These are phyloP conservation scores for Pachydiplax longipennis DNA, from an alignment of 2,888 invertebrate species.

Conservation along the genomic window DNA sequence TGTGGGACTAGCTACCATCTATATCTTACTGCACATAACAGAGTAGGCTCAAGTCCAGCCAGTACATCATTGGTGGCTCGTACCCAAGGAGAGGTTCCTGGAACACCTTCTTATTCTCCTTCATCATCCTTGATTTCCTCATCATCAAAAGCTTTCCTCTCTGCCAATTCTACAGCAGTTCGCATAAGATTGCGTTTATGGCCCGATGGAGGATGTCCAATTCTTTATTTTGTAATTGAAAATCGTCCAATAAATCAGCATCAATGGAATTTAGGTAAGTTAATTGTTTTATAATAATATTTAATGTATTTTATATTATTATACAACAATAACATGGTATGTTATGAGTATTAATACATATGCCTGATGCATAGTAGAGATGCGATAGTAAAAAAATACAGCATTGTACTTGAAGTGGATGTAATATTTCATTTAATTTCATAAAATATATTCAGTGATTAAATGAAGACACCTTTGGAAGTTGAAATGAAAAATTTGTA, in stretches of 20 bases:
- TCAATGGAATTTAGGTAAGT: slow-evolving; percentile 72
- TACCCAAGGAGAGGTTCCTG: slow-evolving; percentile 76
- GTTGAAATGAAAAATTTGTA: no score
- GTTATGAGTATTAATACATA: not conserved
- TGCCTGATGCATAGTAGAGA: no score
- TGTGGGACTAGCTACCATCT: slow-evolving; percentile 79
- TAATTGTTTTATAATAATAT: not conserved
- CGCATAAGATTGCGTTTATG: slow-evolving; percentile 72
- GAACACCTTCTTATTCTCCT: slow-evolving; percentile 62
- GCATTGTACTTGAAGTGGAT: no score
- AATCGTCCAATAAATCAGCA: slow-evolving; percentile 70
- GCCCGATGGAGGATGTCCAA: slow-evolving; percentile 78
- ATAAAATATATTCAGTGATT: not conserved
- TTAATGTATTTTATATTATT: not conserved
- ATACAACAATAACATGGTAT: not conserved
- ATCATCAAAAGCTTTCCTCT: slow-evolving; percentile 67
- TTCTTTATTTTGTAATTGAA: slow-evolving; percentile 73
- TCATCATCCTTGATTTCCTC: slow-evolving; percentile 58
- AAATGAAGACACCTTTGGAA: not conserved
- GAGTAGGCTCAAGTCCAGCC: slow-evolving; percentile 74
- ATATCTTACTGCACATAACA: slow-evolving; percentile 73
- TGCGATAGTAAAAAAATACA: not conserved
- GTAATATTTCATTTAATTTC: no score
- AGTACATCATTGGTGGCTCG: slow-evolving; percentile 73
- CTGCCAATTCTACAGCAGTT: slow-evolving; percentile 75